Percentiles rank a stretch among this genome's conserved stretches.
Conservation (phyloP, 1,140 invertebrate species). For the Brachionus sp. region DNA sequence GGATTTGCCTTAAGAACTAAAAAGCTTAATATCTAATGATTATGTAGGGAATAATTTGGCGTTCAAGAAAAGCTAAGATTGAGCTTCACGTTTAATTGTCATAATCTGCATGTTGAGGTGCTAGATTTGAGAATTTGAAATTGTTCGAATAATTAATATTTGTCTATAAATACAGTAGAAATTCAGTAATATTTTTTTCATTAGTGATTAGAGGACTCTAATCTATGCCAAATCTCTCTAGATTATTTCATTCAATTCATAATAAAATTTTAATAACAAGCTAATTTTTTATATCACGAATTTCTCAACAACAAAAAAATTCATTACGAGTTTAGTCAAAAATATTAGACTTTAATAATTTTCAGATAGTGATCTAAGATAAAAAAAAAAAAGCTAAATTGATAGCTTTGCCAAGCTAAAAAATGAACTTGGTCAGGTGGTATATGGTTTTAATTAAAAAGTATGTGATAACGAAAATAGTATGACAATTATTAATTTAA, state of each 20-base stretch:
- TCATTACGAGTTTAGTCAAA: neutral
- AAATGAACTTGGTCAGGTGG: neutral
- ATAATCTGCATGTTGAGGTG: neutral
- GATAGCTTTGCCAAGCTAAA: neutral
- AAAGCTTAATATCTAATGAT: neutral
- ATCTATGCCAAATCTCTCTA: neutral
- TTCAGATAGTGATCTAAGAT: neutral
- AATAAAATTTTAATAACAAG: no score
- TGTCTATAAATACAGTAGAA: neutral
- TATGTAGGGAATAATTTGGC: neutral
- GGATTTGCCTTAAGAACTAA: neutral
- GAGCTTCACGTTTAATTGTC: neutral
- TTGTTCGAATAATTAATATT: neutral
- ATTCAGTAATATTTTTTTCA: neutral
- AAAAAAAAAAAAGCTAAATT: neutral
- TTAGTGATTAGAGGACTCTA: neutral
- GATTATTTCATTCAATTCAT: no score
- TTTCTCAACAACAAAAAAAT: neutral
- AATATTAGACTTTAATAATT: neutral
- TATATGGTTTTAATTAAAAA: neutral
- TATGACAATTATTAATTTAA: neutral
- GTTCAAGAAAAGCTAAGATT: slow-evolving; percentile 10
- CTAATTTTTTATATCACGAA: no score
- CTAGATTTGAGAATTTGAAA: neutral
- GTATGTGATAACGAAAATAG: neutral